A percentile compares a stretch with the other conserved stretches of the same genome.
Evolutionary conservation across 1,140 invertebrate species (phyloP).

Genomic region (Panonychus citri): DNA sequence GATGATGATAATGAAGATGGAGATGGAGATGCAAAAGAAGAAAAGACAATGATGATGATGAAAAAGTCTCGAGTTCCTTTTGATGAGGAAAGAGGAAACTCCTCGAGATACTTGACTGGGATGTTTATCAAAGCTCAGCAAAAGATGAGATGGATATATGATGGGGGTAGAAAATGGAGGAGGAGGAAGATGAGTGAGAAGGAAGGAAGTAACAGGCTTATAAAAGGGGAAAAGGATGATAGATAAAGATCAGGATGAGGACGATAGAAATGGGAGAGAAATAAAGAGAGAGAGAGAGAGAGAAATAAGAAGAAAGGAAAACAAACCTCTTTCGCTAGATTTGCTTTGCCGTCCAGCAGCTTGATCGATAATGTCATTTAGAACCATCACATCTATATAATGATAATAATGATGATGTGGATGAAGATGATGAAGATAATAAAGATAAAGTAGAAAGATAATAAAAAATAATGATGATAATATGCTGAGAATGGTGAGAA

Average conservation of each 20-base stretch:
- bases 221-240: not conserved
- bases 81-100: too few relatives aligned
- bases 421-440: not conserved
- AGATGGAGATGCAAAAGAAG: not conserved
- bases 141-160: not conserved
- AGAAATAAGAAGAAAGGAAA: not conserved
- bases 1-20: too few relatives aligned
- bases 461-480: not conserved
- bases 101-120: too few relatives aligned
- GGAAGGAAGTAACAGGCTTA: not conserved
- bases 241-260: not conserved
- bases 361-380: conserved; percentile 91
- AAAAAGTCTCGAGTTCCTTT: too few relatives aligned
- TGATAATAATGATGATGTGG: too few relatives aligned
- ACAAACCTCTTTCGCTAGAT: conserved; percentile 48
- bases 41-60: not conserved
- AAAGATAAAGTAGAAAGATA: not conserved
- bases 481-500: not conserved
- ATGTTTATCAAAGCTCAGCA: too few relatives aligned
- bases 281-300: not conserved
- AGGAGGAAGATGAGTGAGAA: not conserved
- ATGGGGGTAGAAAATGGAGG: not conserved
- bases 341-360: conserved; percentile 60
- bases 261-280: not conserved
- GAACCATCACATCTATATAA: conserved; percentile 86